Evolutionary conservation across 2,113 vertebrate genomes (phyloP).

Genomic region (Ifrita kowaldi): DNA sequence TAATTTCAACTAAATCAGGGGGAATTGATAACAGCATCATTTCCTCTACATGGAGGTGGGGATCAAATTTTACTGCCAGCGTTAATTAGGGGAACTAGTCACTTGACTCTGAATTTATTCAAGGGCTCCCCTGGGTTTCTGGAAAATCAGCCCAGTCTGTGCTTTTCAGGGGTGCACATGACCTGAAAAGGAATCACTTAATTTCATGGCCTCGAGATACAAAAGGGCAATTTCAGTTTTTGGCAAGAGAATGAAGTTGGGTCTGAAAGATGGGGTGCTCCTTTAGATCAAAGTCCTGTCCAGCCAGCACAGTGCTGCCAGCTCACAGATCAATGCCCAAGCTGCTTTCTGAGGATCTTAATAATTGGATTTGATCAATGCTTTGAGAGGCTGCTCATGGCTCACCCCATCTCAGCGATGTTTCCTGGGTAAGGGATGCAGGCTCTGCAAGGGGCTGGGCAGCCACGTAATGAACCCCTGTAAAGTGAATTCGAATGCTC

Average conservation of each 20-base stretch:
- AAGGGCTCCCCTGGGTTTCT: neutral
- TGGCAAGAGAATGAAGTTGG: neutral
- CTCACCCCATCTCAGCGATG: neutral
- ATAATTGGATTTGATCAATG: fast-evolving
- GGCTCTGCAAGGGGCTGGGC: neutral
- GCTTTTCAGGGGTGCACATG: neutral
- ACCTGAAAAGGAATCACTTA: neutral
- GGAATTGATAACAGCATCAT: neutral
- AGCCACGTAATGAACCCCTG: fast-evolving
- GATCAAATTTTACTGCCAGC: neutral
- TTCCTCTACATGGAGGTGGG: neutral
- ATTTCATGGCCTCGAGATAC: neutral
- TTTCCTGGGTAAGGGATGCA: neutral
- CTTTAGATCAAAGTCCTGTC: neutral
- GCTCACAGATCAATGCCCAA: neutral
- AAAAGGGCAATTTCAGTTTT: neutral
- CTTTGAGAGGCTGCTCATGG: neutral
- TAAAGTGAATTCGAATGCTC: neutral
- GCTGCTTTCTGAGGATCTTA: neutral
- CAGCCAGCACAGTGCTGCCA: neutral
- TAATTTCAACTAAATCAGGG: neutral
- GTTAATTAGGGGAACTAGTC: neutral
- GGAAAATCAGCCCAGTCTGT: neutral
- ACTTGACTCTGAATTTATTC: neutral
- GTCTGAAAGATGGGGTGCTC: neutral